Base-by-base conservation (phyloP, 1,140 invertebrate species). In the Orius insidiosus region DNA sequence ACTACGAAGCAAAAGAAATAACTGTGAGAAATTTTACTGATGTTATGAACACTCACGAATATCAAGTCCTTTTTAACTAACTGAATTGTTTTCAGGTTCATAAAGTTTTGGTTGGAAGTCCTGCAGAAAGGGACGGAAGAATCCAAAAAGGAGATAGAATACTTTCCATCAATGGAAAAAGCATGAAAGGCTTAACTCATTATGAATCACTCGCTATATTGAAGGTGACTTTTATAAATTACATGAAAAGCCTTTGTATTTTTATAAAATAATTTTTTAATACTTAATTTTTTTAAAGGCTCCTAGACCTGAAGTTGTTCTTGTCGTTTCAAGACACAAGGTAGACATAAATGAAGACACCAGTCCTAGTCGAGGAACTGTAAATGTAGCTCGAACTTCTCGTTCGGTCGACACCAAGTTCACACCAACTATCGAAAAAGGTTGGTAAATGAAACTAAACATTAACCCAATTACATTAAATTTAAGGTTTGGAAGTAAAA, bases 1-100 rank as follows among this genome's bases (percentile, higher is more conserved):
- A 90, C 58, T 88, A 85, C 60, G 85, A 90, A 66, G 75, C 76
- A 50, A 90, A 89, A 63, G 83, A 89, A 64, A 87, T 90, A 40
- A 89, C 84, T 49, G 83, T 86, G 63, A 67, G 72, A 58, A 36
- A 36, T 36, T 3, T 4, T 15, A 36, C n/a, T 33, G 32, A n/a
- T n/a, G 32, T 33, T 33, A 6, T 33, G n/a, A 33, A 33, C n/a
- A n/a, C n/a, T n/a, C n/a, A n/a, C n/a, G n/a, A n/a, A n/a, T n/a
- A n/a, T n/a, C n/a, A n/a, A n/a, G n/a, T n/a, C n/a, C n/a, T n/a
- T n/a, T n/a, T n/a, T n/a, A n/a, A n/a, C 41, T 50, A 13, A 42
- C 43, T 46, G n/a, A n/a, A n/a, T 48, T 48, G 2, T 43, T 47
- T 59, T 38, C 59, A 87, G 83, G 78, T 92, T 51, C 82, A 90